Evolutionary conservation across 2,888 invertebrate genomes (phyloP).

Genomic region (Drosophila suboccidentalis): DNA sequence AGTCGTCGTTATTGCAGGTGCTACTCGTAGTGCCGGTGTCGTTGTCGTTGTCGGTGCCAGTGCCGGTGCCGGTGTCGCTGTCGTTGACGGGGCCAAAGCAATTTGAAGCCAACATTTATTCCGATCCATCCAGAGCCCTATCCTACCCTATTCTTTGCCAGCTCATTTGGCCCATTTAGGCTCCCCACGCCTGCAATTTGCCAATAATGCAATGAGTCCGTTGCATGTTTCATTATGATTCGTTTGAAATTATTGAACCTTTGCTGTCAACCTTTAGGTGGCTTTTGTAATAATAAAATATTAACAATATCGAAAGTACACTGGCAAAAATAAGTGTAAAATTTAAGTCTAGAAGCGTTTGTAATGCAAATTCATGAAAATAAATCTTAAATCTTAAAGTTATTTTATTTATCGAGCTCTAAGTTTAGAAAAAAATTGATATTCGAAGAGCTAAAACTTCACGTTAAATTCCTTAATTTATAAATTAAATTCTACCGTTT

Average conservation of each 20-base stretch:
- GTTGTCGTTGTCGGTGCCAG: background rate
- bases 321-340: background rate
- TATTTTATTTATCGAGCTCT: no score
- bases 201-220: constrained; percentile 9
- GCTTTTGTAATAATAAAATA: constrained; percentile 9
- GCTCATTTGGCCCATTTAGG: constrained; percentile 35
- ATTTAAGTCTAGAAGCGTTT: background rate
- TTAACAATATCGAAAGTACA: background rate
- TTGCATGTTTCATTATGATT: constrained; percentile 68
- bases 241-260: constrained; percentile 20
- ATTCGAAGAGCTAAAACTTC: no score
- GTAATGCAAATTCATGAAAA: background rate
- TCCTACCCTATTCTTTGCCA: background rate
- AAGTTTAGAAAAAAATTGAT: no score
- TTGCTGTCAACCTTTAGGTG: constrained; percentile 1
- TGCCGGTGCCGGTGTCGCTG: background rate
- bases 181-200: constrained; percentile 15
- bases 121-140: background rate
- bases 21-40: background rate
- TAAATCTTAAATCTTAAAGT: background rate
- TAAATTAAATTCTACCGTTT: no score
- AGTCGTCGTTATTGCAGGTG: background rate
- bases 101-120: constrained; percentile 38
- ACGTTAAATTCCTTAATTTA: no score
- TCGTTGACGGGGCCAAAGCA: constrained; percentile 21